Base-by-base conservation (phyloP, 1,140 invertebrate genomes). In the Dinothrombium tinctorium region DNA sequence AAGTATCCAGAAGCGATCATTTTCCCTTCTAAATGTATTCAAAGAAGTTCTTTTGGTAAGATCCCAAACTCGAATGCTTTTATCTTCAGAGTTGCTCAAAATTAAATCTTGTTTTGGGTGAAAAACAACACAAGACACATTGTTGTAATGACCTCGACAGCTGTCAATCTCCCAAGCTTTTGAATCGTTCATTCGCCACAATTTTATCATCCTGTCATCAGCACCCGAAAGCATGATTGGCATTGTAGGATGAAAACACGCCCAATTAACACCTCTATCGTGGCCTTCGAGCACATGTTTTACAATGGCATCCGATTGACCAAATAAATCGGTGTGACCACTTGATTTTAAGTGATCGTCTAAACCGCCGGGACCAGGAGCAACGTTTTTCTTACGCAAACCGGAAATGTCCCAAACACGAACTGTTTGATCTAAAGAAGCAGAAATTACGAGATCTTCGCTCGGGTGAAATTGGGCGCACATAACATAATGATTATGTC, bases 401-500 rank as follows among this genome's bases (percentile, higher is more conserved):
- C 80, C 78, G 14, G 87, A 92, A 54, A 99, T 95, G 57, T 99
- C 94, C 94, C 94, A 99, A 11, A 99, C 84, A 33, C 94, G 67
- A 2, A 99, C 86, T 12, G 90, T 94, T 56, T 95, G 89, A 66
- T 99, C 94, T 12, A 99, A 63, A 0, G 89, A 96, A 2, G 90
- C 89, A 0, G 89, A 96, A 0, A 96, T 87, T 17, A 99, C 74
- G 24, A 98, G 69, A 62, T 99, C 92, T 54, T 98, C 90, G 0
- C 74, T 73, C 0, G 82, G 83, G 62, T 99, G 94, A 60, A 99
- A 99, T 53, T 86, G 80, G 1, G 92, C 92, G 61, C 87, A 94
- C 94, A 99, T 99, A 0, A 99, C 94, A 64, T 99, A 99, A 59
- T 99, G 92, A 62, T 95, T 98, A 60, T 99, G 94, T 0, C 90